Percentiles rank a stretch among this genome's conserved stretches.
Evolutionary conservation across 1,140 invertebrate species (phyloP).

Genomic region (Eciton burchellii): DNA sequence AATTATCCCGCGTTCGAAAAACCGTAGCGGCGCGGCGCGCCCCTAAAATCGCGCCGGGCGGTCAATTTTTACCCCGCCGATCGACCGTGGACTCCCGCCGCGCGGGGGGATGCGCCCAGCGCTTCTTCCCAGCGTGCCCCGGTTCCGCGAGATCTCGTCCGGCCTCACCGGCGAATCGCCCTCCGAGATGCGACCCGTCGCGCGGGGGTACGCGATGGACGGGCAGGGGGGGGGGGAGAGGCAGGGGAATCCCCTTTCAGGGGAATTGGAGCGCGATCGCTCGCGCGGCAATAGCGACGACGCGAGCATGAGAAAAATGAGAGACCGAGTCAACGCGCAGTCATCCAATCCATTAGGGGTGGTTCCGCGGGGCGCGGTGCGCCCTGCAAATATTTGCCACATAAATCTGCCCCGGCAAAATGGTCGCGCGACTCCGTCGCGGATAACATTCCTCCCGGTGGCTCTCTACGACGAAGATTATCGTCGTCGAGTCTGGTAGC

Average conservation of each 20-base stretch:
- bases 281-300: constrained; percentile 24
- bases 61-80: constrained; percentile 12
- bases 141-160: background rate
- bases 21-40: background rate
- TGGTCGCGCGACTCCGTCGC: constrained; percentile 54
- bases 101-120: background rate
- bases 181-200: background rate
- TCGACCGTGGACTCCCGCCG: too few species aligned
- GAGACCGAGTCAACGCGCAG: constrained; percentile 54
- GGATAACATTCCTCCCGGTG: constrained; percentile 66
- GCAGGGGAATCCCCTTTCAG: too few species aligned
- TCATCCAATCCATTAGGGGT: constrained; percentile 76
- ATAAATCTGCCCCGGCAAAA: constrained; percentile 73
- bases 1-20: constrained; percentile 44
- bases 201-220: constrained; percentile 12
- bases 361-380: constrained; percentile 49
- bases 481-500: constrained; percentile 7
- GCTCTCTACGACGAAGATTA: constrained; percentile 22
- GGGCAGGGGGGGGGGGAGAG: background rate
- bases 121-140: background rate
- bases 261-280: constrained; percentile 66
- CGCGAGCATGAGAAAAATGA: constrained; percentile 54
- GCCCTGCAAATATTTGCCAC: constrained; percentile 79
- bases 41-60: background rate
- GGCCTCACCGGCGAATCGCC: too few species aligned